Conservation (phyloP, 2,113 vertebrate species). For the Xenotilapia caudafasciata region DNA sequence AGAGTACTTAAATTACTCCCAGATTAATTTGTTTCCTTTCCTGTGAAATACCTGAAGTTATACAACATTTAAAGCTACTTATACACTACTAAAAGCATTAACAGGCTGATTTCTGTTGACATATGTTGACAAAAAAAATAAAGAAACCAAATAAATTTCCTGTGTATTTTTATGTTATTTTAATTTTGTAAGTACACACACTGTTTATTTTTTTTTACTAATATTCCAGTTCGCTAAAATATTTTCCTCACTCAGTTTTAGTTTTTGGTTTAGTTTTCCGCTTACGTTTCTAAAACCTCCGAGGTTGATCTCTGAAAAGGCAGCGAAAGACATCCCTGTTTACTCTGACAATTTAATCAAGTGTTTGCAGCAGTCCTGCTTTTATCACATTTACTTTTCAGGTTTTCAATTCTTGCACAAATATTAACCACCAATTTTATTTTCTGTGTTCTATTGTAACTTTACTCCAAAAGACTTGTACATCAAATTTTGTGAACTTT, state of each 20-base stretch:
- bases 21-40: not conserved
- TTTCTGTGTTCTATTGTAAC: not conserved
- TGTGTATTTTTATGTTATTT: not conserved
- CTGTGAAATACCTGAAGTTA: not conserved
- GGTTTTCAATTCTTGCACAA: not conserved
- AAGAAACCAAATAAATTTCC: not conserved
- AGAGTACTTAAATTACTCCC: not conserved
- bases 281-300: accelerated
- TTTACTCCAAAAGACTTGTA: not conserved
- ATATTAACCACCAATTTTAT: not conserved
- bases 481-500: accelerated
- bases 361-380: not conserved
- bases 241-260: not conserved
- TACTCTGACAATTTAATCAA: not conserved
- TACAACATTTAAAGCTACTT: not conserved
- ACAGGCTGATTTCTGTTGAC: not conserved
- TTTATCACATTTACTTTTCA: not conserved
- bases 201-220: accelerated
- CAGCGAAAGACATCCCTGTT: not conserved
- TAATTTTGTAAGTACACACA: not conserved
- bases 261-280: not conserved
- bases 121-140: not conserved
- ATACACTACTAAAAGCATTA: not conserved
- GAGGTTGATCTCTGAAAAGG: not conserved
- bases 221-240: not conserved